Base-by-base conservation (phyloP, 64 coral and sea anemone genomes). In the Pachyseris speciosa region DNA sequence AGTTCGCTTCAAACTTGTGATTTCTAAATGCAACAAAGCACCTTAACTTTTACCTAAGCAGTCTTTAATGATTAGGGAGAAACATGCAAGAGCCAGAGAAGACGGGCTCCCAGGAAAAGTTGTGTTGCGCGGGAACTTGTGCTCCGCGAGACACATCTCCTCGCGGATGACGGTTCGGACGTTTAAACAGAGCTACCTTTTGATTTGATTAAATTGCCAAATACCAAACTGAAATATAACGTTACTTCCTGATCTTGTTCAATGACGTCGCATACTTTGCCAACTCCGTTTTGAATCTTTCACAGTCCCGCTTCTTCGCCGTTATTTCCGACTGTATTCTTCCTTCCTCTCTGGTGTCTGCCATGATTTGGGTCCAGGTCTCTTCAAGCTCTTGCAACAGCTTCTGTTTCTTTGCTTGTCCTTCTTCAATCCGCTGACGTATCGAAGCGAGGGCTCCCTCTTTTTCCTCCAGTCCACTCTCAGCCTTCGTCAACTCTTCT, bases 241-340 rank as follows among this genome's bases (percentile, higher is more conserved):
- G 7, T 5, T 75, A 75, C 40, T 75, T 24, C 29, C 12, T 51
- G 1, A 74, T 9, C 3, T 1, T 12, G 12, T 48, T 74, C n/a
- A 74, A 29, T 1, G 42, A 47, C 2, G 71, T 26, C 3, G 49
- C 51, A 32, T 81, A 81, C 34, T 81, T 81, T 13, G 7, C 33
- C 53, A 81, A 36, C 29, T 81, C 77, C 11, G 36, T 33, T 81
- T 61, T 41, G 31, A 81, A 81, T 36, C 22, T 61, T 22, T 81
- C 52, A 9, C 51, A 61, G n/a, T 81, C 77, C 1, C 34, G 20
- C 37, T 63, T 63, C 31, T 39, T 38, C 22, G 34, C 77, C 5
- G 31, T 9, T 38, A 81, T 61, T 81, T 60, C 77, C 4, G 77
- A 29, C 20, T 63, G 33, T 10, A 81, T 2, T 9, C 38, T 3